Base-by-base conservation (phyloP, 2,797 vertebrate species). In the Cephalopachus bancanus region DNA sequence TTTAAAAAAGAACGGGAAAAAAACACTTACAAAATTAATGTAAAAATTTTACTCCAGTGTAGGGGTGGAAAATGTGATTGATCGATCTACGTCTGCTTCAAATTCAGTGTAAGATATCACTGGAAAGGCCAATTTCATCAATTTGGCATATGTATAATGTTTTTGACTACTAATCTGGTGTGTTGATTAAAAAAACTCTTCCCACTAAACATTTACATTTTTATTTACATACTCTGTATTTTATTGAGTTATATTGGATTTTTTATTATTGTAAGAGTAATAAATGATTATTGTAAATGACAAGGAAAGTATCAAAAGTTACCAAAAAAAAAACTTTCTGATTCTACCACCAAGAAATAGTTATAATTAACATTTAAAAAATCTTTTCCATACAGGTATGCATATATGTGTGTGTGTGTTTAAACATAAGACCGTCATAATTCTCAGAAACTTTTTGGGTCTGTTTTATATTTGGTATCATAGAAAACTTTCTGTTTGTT, bases 361-460 rank as follows among this genome's bases (percentile, higher is more conserved):
- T 2, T 93, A 57, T 51, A 79, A 78, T 72, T 71, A 81, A 60
- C 24, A 74, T 81, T 76, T 81, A 44, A 44, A 44, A 44, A 44
- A 44, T 44, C n/a, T 83, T 84, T 57, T 87, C 26, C 57, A 57
- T 80, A 1, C 24, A 51, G 62, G 28, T 60, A 37, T 6, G 15
- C 30, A 11, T 28, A 20, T 67, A 30, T 83, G 10, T 59, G 15
- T 79, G 5, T 44, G 9, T 3, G 9, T 16, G 11, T 59, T 1
- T 20, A 44, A 75, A 94, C 79, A 55, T 81, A 93, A 89, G 30
- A 83, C 64, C 57, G 1, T 33, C 65, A 62, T 86, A 83, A 55
- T 93, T 93, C 57, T 89, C 57, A 59, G 74, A n/a, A 83, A 83
- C 75, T 86, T 17, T 86, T 92, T 89, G 26, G 1, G 64, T 28